Percentiles rank a stretch among this genome's conserved stretches.
These are phyloP conservation scores for Camponotus fellah DNA, from an alignment of 2,888 invertebrate species.

Conservation along the genomic window DNA sequence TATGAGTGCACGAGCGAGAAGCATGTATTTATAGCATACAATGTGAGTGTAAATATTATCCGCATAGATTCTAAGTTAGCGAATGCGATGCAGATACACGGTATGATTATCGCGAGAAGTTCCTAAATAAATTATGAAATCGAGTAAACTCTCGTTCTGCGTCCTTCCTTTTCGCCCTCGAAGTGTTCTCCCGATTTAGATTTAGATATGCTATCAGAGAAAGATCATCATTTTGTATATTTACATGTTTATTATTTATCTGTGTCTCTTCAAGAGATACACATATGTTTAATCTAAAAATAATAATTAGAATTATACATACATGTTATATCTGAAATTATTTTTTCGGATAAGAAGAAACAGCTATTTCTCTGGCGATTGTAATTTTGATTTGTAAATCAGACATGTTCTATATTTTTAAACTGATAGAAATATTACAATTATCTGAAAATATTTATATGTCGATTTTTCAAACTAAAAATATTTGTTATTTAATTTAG, in stretches of 20 bases:
- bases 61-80: slow-evolving; percentile 74
- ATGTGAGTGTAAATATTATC: slow-evolving; percentile 74
- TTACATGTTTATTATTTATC: neutral
- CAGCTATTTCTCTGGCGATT: neutral
- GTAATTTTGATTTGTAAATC: neutral
- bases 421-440: neutral
- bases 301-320: neutral
- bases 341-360: neutral
- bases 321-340: neutral
- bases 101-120: slow-evolving; percentile 79
- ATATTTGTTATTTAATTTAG: neutral
- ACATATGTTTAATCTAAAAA: neutral
- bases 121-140: slow-evolving; percentile 81
- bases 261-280: neutral
- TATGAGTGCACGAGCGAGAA: slow-evolving; percentile 36
- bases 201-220: neutral
- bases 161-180: slow-evolving; percentile 6
- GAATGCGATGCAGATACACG: slow-evolving; percentile 69
- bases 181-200: neutral
- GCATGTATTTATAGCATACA: slow-evolving; percentile 73
- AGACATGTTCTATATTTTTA: neutral
- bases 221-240: neutral
- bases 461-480: neutral
- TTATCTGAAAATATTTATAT: neutral
- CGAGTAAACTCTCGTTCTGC: slow-evolving; percentile 38